phyloP scores from a whole-genome alignment of 1,140 invertebrate species.

The Macrotrachela quadricornifera region DNA sequence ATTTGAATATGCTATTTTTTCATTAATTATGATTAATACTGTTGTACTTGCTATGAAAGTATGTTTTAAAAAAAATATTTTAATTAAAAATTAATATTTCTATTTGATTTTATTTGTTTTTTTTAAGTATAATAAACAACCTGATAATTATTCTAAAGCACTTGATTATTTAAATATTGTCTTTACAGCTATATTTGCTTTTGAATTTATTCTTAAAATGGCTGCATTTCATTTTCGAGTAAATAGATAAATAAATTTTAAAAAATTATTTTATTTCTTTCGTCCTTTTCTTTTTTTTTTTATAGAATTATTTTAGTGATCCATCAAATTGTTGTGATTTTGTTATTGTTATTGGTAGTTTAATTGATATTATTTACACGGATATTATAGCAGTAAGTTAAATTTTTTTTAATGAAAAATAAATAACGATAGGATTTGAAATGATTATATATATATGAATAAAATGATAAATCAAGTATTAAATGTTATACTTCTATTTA shows the following conservation, averaged over 20 bases:
- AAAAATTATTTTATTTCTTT: constrained; percentile 34
- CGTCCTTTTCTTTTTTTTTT: constrained; percentile 26
- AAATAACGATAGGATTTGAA: no score
- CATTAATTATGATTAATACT: constrained; percentile 90
- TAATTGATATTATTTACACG: constrained; percentile 83
- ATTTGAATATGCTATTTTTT: constrained; percentile 96
- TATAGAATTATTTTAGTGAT: constrained; percentile 95
- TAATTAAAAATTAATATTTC: constrained; percentile 16
- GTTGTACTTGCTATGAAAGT: constrained; percentile 83
- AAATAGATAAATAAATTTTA: constrained; percentile 97
- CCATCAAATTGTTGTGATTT: constrained; percentile 99
- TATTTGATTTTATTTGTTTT: constrained; percentile 38
- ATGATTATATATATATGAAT: no score
- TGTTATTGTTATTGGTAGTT: constrained; percentile 91
- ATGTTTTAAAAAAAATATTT: no score
- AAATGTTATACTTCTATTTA: no score
- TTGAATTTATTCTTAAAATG: constrained; percentile 93
- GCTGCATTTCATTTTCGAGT: constrained; percentile 97
- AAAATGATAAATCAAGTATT: no score
- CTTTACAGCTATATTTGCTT: constrained; percentile 86
- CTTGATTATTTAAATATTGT: constrained; percentile 87
- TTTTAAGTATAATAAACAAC: constrained; percentile 62
- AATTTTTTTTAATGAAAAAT: no score
- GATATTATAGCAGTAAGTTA: constrained; percentile 59
- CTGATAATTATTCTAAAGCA: constrained; percentile 55